A percentile compares a stretch with the other conserved stretches of the same genome.
These are phyloP conservation scores for Nasonovia ribisnigri DNA, from an alignment of 2,888 invertebrate species.

Conservation along the genomic window DNA sequence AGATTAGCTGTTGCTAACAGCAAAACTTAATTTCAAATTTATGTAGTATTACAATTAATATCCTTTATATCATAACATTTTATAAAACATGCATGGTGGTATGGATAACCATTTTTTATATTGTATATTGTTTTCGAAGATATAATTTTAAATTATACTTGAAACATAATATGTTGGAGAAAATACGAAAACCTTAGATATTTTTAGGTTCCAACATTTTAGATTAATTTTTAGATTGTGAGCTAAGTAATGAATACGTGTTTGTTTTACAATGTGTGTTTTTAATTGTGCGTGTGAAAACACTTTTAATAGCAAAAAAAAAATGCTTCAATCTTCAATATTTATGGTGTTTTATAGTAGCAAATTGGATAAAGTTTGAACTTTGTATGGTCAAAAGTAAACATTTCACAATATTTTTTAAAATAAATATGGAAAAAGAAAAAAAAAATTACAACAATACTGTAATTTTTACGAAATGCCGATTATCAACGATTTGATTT, in stretches of 20 bases:
- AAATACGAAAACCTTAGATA: background rate
- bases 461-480: background rate
- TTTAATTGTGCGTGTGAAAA: background rate
- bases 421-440: background rate
- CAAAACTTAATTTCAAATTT: background rate
- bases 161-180: background rate
- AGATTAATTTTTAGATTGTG: background rate
- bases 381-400: background rate
- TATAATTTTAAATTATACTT: background rate
- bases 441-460: background rate
- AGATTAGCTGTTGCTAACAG: background rate
- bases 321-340: conserved; percentile 2
- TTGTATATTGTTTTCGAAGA: background rate
- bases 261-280: background rate
- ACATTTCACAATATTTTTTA: background rate
- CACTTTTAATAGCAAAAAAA: background rate
- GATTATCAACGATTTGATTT: background rate
- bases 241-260: background rate
- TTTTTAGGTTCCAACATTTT: background rate
- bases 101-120: background rate
- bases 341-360: background rate
- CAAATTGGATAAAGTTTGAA: background rate
- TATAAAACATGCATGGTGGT: background rate
- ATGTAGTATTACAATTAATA: background rate
- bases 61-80: no score